A percentile compares a stretch with the other conserved stretches of the same genome.
Evolutionary conservation across 2,888 invertebrate genomes (phyloP).

Genomic region (Tupiocoris notatus): DNA sequence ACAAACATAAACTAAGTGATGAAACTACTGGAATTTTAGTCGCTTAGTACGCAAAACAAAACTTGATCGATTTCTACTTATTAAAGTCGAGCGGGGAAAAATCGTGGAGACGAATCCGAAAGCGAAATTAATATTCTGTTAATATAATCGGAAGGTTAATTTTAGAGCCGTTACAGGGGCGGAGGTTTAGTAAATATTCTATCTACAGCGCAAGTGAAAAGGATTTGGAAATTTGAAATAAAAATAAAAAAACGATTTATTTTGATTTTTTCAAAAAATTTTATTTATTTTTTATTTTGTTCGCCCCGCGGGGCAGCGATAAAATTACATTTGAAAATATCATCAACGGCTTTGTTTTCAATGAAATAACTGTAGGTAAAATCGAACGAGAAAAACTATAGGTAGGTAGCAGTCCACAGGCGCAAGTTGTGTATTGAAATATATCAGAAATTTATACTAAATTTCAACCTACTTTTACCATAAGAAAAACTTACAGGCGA

Average conservation of each 20-base stretch:
- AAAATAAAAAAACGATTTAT: conserved; percentile 40
- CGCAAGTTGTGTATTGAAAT: conserved; percentile 48
- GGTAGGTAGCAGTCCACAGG: conserved; percentile 47
- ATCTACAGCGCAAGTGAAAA: conserved; percentile 37
- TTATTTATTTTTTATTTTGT: conserved; percentile 38
- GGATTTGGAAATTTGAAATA: conserved; percentile 42
- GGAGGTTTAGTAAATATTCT: conserved; percentile 20
- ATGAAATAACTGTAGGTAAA: conserved; percentile 24
- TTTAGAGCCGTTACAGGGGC: conserved; percentile 27
- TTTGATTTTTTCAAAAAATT: conserved; percentile 36
- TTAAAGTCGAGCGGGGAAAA: conserved; percentile 12
- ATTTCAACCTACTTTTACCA: neutral
- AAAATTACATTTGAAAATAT: conserved; percentile 41
- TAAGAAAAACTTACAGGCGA: conserved; percentile 31
- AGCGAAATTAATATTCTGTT: conserved; percentile 19
- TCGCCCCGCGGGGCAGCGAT: conserved; percentile 44
- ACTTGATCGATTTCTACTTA: conserved; percentile 26
- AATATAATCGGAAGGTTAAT: conserved; percentile 26
- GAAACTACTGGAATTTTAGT: conserved; percentile 27
- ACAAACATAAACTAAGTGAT: conserved; percentile 14
- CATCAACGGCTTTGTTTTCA: conserved; percentile 30
- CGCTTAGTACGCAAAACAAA: conserved; percentile 31
- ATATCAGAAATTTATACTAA: conserved; percentile 31
- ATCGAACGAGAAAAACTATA: conserved; percentile 8
- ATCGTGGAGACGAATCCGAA: conserved; percentile 13